Evolutionary conservation across 2,888 invertebrate genomes (phyloP).

Genomic region (Troides helena): DNA sequence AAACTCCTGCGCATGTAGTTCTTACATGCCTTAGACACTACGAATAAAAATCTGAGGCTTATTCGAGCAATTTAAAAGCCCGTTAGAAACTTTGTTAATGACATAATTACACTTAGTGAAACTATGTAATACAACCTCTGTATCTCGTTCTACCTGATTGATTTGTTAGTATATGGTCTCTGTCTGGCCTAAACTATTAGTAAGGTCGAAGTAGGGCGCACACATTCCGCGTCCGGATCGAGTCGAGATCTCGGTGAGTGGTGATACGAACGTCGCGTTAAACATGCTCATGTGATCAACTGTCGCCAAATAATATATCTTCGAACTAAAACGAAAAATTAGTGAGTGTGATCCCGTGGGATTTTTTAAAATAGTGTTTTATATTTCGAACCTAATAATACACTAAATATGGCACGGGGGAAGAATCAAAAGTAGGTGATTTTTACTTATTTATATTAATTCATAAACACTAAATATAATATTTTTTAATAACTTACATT

Average conservation of each 20-base stretch:
- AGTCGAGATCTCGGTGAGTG: conserved; percentile 75
- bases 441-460: not conserved
- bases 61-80: conserved; percentile 2
- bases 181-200: conserved; percentile 63
- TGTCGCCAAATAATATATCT: conserved; percentile 65
- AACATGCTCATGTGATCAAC: conserved; percentile 71
- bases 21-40: not conserved
- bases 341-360: conserved; percentile 24
- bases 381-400: conserved; percentile 48
- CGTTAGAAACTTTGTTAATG: conserved; percentile 2
- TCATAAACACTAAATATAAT: not conserved
- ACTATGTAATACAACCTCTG: conserved; percentile 28
- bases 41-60: not conserved
- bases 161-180: conserved; percentile 51
- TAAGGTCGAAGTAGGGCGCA: conserved; percentile 74
- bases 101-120: conserved; percentile 23
- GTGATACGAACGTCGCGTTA: conserved; percentile 71
- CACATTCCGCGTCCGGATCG: conserved; percentile 61
- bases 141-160: conserved; percentile 47
- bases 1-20: conserved; percentile 26
- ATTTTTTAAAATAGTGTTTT: conserved; percentile 44
- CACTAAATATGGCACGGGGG: conserved; percentile 61
- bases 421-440: conserved; percentile 63
- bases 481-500: not conserved
- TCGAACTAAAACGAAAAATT: conserved; percentile 41